phyloP scores from a whole-genome alignment of 2,888 invertebrate species.

The Tromatobia lineatoria region DNA sequence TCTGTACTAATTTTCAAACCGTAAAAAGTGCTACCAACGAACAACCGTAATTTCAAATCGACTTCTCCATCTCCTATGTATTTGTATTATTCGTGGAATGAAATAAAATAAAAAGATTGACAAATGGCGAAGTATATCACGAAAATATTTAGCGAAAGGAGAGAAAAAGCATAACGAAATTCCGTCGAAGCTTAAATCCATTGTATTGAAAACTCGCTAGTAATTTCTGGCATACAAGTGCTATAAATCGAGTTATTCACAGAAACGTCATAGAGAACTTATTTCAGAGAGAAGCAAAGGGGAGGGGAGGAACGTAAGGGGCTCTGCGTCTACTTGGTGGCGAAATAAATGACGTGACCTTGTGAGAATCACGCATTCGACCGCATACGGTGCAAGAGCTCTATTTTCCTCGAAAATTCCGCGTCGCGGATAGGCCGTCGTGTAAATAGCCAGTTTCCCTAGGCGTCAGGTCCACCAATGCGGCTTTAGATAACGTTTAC shows the following conservation, averaged over 20 bases:
- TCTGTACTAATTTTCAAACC: neutral
- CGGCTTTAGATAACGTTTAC: conserved; percentile 56
- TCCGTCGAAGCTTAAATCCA: neutral
- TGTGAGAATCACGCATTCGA: conserved; percentile 16
- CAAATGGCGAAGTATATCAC: neutral
- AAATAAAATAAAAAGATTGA: neutral
- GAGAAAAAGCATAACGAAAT: neutral
- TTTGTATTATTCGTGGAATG: neutral
- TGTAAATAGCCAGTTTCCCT: conserved; percentile 55
- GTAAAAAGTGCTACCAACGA: neutral
- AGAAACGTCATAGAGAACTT: neutral
- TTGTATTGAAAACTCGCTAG: neutral
- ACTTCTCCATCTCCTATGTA: neutral
- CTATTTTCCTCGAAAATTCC: conserved; percentile 50
- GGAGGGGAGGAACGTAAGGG: neutral
- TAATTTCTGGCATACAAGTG: neutral
- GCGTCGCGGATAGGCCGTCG: conserved; percentile 58
- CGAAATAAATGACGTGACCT: conserved; percentile 16
- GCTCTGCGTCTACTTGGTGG: neutral
- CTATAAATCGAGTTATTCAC: neutral
- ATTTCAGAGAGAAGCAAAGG: neutral
- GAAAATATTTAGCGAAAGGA: neutral
- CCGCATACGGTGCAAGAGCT: neutral
- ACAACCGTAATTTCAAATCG: neutral
- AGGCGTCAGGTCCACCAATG: conserved; percentile 63